phyloP scores from a whole-genome alignment of 1,140 invertebrate species.

The Zaprionus davidi region DNA sequence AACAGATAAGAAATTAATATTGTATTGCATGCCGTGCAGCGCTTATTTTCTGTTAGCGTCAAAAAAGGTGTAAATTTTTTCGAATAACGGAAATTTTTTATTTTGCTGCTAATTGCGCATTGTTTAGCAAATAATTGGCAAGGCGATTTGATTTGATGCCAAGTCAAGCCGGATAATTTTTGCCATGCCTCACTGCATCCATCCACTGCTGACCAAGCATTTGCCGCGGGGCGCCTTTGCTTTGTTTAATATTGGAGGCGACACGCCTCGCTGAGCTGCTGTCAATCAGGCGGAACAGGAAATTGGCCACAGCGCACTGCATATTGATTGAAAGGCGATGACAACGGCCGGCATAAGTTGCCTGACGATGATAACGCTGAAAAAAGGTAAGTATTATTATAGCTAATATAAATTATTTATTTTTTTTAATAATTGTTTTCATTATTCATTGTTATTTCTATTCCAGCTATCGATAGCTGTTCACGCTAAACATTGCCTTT shows the following conservation, averaged over 20 bases:
- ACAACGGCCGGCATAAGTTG: conserved; percentile 3
- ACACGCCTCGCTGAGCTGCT: conserved; percentile 21
- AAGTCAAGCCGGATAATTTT: conserved; percentile 27
- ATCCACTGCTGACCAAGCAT: not conserved
- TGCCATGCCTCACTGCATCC: conserved; percentile 30
- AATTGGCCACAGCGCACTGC: conserved; percentile 11
- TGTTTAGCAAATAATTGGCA: conserved; percentile 51
- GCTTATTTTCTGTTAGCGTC: no score
- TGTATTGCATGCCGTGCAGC: no score
- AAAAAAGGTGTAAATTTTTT: no score
- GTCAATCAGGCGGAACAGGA: conserved; percentile 27
- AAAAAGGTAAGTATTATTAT: not conserved
- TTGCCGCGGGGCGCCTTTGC: not conserved
- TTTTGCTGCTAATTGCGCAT: conserved; percentile 32
- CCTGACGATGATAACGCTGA: not conserved
- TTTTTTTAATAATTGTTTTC: not conserved
- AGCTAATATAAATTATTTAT: not conserved
- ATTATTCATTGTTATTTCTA: not conserved
- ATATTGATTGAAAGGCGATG: conserved; percentile 31
- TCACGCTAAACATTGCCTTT: no score
- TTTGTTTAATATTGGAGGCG: conserved; percentile 23
- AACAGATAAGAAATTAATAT: no score
- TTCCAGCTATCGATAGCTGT: not conserved
- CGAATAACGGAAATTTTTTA: not conserved
- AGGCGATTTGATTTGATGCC: conserved; percentile 33